Evolutionary conservation across 2,888 invertebrate species (phyloP).

Genomic region (Plebejus melissa): DNA sequence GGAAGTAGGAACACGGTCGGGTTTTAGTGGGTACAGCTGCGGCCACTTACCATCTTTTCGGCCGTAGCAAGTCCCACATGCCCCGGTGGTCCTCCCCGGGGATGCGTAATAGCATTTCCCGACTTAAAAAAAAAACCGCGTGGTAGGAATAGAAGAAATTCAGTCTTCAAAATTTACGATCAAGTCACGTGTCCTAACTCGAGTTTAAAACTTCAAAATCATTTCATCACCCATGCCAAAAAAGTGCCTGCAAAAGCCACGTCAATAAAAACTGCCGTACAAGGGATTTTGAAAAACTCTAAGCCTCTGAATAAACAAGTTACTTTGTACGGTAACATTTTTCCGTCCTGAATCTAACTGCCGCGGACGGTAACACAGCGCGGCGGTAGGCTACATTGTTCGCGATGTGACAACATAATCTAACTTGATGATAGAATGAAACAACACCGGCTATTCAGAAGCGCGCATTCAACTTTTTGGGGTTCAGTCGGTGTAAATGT

Average conservation of each 20-base stretch:
- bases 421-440: slow-evolving; percentile 34
- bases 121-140: too few species aligned
- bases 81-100: too few species aligned
- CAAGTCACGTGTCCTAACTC: background rate
- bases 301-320: background rate
- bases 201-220: background rate
- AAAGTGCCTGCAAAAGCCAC: background rate
- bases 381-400: slow-evolving; percentile 24
- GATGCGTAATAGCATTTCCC: too few species aligned
- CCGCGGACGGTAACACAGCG: background rate
- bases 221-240: background rate
- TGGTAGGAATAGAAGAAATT: too few species aligned
- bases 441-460: slow-evolving; percentile 28
- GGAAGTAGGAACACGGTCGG: too few species aligned
- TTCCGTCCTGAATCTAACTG: slow-evolving; percentile 25
- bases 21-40: too few species aligned
- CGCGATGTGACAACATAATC: slow-evolving; percentile 36
- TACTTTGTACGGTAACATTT: background rate
- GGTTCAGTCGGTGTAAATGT: background rate
- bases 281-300: background rate
- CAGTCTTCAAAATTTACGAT: background rate
- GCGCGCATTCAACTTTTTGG: background rate
- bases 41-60: too few species aligned
- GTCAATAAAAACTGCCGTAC: background rate
- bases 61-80: too few species aligned